Base-by-base conservation (phyloP, 2,888 invertebrate species). In the Pinctada fucata region DNA sequence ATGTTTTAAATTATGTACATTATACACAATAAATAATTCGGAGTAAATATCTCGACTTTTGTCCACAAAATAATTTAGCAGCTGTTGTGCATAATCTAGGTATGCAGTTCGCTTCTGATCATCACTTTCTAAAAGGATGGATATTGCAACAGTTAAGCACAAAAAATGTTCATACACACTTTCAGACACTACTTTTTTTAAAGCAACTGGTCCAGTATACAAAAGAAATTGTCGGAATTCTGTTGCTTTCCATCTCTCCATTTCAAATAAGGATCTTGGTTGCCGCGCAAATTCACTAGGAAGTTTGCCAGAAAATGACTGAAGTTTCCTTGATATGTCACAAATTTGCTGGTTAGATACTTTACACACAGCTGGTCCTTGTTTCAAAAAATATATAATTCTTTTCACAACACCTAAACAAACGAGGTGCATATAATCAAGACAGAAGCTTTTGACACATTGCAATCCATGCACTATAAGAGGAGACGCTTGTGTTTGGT, bases 351-450 rank as follows among this genome's bases (percentile, higher is more conserved):
- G 2, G 3, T 13, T 2, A 50, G 81, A 78, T 13, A 84, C 52
- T 78, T 66, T 78, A 49, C 74, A 79, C 45, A 13, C 64, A 10
- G 16, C n/a, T 49, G 84, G 82, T 3, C 89, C 90, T 69, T 80
- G 80, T 48, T 84, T 82, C 84, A 87, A 86, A 67, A 85, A 77
- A 4, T 66, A 66, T 0, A 91, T 64, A 2, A 91, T 72, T 76
- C 89, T 88, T 70, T 85, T 86, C 49, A 88, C 82, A 48, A 89
- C 87, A n/a, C 90, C 91, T 49, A 91, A 82, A 70, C 87, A 90
- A 3, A 89, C 80, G 8, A 90, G 68, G 70, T 92, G 91, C 90
- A 86, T 86, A 72, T 83, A 83, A 58, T 83, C 83, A 48, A 85
- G 66, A 70, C 82, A 72, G 72, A 84, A 84, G 16, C 31, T 52